Conservation (phyloP, 2,888 invertebrate species). For the Sinopyrophorus schimmeli region DNA sequence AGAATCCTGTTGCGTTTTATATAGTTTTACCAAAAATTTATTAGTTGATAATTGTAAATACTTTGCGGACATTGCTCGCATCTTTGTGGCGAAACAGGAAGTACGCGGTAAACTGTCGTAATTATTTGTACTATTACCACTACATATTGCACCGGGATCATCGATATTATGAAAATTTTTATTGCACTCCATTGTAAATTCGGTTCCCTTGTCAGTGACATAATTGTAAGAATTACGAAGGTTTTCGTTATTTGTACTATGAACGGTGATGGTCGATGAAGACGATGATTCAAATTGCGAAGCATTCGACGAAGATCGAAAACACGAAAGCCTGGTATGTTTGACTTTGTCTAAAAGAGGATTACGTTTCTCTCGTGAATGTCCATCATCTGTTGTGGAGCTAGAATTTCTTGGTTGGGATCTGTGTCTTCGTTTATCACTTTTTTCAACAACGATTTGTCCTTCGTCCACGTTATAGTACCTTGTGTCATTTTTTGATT, state of each 20-base stretch:
- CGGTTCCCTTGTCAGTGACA: background rate
- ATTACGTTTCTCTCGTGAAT: constrained; percentile 67
- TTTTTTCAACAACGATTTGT: constrained; percentile 63
- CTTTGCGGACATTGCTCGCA: constrained; percentile 73
- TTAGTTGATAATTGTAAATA: constrained; percentile 72
- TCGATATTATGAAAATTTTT: constrained; percentile 18
- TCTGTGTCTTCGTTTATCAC: constrained; percentile 59
- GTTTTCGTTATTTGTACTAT: constrained; percentile 8
- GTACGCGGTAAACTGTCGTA: constrained; percentile 50
- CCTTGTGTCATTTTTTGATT: constrained; percentile 67
- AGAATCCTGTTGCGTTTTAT: constrained; percentile 58
- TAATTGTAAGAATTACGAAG: constrained; percentile 4
- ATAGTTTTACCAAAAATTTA: constrained; percentile 69
- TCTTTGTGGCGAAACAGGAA: constrained; percentile 69
- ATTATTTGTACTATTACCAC: constrained; percentile 9
- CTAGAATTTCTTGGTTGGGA: constrained; percentile 56
- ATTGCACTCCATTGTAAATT: constrained; percentile 12
- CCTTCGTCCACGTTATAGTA: constrained; percentile 69
- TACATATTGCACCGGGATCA: constrained; percentile 7
- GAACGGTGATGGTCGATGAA: constrained; percentile 25
- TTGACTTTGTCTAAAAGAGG: constrained; percentile 72
- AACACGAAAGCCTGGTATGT: constrained; percentile 71
- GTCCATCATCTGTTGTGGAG: constrained; percentile 50
- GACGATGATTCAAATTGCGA: constrained; percentile 55
- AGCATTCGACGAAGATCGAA: constrained; percentile 62